A percentile compares a stretch with the other conserved stretches of the same genome.
Conservation (phyloP, 2,797 vertebrate genomes). For the Pelodytes ibericus region DNA sequence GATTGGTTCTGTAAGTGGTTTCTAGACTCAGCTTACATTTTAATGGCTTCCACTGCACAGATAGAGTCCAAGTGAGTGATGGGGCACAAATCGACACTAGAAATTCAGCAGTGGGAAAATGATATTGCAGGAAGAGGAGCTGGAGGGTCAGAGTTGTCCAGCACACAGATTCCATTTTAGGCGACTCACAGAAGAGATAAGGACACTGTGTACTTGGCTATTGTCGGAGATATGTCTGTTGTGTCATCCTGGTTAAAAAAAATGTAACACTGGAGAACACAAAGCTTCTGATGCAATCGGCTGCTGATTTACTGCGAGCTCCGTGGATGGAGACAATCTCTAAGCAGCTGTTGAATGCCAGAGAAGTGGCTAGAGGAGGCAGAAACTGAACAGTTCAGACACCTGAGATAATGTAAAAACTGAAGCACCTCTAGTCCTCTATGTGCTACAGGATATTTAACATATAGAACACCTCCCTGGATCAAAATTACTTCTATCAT, state of each 20-base stretch:
- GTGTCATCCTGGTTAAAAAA: not conserved
- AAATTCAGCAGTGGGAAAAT: constrained; percentile 20
- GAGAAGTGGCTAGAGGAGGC: too few species aligned
- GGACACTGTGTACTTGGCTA: not conserved
- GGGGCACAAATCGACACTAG: not conserved
- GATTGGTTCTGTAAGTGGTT: constrained; percentile 8
- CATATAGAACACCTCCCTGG: too few species aligned
- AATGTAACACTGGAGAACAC: too few species aligned
- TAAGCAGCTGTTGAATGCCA: too few species aligned
- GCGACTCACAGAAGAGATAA: constrained; percentile 3
- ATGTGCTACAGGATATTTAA: too few species aligned
- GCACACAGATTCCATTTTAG: constrained; percentile 11
- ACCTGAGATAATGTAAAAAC: too few species aligned
- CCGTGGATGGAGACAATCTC: too few species aligned
- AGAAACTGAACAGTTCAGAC: too few species aligned
- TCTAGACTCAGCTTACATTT: constrained; percentile 32
- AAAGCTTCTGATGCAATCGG: not conserved
- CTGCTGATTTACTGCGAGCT: too few species aligned
- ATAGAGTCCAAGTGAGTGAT: constrained; percentile 22
- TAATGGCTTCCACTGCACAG: constrained; percentile 22
- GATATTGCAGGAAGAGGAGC: not conserved
- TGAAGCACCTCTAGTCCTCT: too few species aligned
- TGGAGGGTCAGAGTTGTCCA: not conserved
- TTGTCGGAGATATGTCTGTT: not conserved
- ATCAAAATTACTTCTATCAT: too few species aligned